Conservation (phyloP, 2,113 vertebrate species). For the Pica pica region DNA sequence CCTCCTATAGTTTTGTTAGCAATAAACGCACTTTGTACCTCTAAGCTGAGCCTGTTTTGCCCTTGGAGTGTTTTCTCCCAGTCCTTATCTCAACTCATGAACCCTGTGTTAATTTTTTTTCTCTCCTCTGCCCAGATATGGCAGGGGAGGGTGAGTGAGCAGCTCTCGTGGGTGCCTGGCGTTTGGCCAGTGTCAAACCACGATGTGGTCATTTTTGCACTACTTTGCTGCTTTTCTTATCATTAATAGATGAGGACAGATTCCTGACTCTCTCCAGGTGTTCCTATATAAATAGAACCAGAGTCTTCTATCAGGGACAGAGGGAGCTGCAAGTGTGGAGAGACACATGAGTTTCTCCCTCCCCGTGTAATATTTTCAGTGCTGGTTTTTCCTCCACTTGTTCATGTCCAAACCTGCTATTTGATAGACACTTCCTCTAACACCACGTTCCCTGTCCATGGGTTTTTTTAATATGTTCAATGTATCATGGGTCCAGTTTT, state of each 20-base stretch:
- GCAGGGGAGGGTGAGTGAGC: background rate
- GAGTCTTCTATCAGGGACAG: background rate
- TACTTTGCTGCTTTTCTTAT: background rate
- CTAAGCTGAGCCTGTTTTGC: background rate
- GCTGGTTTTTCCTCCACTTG: background rate
- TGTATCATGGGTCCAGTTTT: background rate
- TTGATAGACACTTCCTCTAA: background rate
- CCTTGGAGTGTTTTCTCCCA: background rate
- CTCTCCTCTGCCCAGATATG: background rate
- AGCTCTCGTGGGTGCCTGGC: background rate
- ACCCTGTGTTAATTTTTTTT: background rate
- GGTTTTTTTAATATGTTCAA: background rate
- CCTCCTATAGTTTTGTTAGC: background rate
- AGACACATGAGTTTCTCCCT: background rate
- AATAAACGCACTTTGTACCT: background rate
- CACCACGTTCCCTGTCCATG: background rate
- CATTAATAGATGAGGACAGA: background rate
- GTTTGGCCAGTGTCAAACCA: background rate
- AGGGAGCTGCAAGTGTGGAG: background rate
- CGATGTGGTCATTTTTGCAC: background rate
- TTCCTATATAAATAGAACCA: background rate
- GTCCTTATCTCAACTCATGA: background rate
- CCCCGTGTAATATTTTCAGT: background rate
- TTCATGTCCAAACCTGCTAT: background rate
- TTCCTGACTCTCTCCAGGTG: background rate